A percentile compares a stretch with the other conserved stretches of the same genome.
Evolutionary conservation across 2,797 vertebrate genomes (phyloP).

Genomic region (Coccyzus lansbergi): DNA sequence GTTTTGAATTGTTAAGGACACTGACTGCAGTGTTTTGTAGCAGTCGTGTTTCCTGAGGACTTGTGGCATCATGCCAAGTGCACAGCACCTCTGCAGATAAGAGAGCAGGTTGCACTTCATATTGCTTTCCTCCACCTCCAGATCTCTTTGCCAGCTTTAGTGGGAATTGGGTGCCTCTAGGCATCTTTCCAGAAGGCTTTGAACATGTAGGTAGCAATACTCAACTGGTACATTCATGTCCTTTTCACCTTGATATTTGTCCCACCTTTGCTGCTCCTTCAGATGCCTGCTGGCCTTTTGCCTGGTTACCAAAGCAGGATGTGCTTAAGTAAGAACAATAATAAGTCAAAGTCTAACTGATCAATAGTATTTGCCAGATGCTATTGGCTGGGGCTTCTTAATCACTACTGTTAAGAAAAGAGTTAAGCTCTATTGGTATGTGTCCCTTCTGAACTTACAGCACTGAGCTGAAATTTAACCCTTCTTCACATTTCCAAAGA

Average conservation of each 20-base stretch:
- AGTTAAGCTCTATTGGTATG: not conserved
- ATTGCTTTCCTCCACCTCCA: not conserved
- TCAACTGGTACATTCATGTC: not conserved
- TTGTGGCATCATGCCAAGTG: not conserved
- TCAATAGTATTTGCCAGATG: not conserved
- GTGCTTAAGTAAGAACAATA: not conserved
- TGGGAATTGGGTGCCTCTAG: not conserved
- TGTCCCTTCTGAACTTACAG: not conserved
- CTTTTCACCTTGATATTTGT: constrained; percentile 3
- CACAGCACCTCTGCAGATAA: not conserved
- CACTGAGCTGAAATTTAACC: constrained; percentile 27
- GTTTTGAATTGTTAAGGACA: not conserved
- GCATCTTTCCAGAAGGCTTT: constrained; percentile 18
- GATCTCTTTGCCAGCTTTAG: not conserved
- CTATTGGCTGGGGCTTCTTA: not conserved
- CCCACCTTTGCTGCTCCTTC: not conserved
- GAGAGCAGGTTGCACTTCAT: constrained; percentile 18
- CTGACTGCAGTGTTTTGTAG: not conserved
- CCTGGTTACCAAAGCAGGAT: not conserved
- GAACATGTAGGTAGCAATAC: constrained; percentile 1
- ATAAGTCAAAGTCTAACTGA: not conserved
- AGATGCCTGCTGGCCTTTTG: not conserved
- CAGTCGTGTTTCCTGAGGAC: not conserved
- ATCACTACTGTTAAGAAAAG: not conserved
- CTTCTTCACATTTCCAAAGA: not conserved